phyloP scores from a whole-genome alignment of 2,797 vertebrate genomes.

The Kryptopterus vitreolus region DNA sequence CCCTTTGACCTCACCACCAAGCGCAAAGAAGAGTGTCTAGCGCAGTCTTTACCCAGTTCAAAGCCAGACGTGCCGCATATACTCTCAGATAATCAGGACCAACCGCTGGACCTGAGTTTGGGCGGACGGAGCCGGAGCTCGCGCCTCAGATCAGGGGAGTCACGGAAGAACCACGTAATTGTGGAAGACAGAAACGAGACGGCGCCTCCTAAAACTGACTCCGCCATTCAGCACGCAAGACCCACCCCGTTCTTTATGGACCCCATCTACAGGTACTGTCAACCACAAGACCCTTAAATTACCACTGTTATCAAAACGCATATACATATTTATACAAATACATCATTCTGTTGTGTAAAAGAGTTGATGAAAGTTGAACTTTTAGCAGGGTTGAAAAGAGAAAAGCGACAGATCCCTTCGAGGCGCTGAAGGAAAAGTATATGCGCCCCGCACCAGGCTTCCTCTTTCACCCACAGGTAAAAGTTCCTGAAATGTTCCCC shows the following conservation, averaged over 20 bases:
- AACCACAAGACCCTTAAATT: slow-evolving; percentile 63
- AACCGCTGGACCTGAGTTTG: slow-evolving; percentile 95
- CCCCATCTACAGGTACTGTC: slow-evolving; percentile 98
- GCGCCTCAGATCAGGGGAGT: slow-evolving; percentile 74
- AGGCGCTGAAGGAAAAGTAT: slow-evolving; percentile 98
- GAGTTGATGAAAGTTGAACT: slow-evolving; percentile 82
- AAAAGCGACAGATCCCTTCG: slow-evolving; percentile 97
- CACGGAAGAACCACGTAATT: slow-evolving; percentile 81
- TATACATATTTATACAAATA: not conserved
- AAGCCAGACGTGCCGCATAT: slow-evolving; percentile 76
- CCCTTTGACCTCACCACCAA: slow-evolving; percentile 98
- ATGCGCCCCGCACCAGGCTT: slow-evolving; percentile 96
- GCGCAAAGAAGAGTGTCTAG: slow-evolving; percentile 88
- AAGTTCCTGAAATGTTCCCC: slow-evolving; percentile 19
- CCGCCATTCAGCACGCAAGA: slow-evolving; percentile 92
- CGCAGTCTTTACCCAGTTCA: slow-evolving; percentile 71
- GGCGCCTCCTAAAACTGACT: slow-evolving; percentile 82
- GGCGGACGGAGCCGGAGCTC: slow-evolving; percentile 84
- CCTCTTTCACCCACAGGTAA: slow-evolving; percentile 97
- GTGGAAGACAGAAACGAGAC: slow-evolving; percentile 82
- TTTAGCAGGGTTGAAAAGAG: slow-evolving; percentile 99
- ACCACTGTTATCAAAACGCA: not conserved
- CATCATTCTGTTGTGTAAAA: slow-evolving; percentile 41
- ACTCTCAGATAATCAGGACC: slow-evolving; percentile 82
- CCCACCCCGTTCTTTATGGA: slow-evolving; percentile 99